A percentile compares a stretch with the other conserved stretches of the same genome.
Conservation (phyloP, 2,113 vertebrate genomes). For the Trichomycterus rosablanca region DNA sequence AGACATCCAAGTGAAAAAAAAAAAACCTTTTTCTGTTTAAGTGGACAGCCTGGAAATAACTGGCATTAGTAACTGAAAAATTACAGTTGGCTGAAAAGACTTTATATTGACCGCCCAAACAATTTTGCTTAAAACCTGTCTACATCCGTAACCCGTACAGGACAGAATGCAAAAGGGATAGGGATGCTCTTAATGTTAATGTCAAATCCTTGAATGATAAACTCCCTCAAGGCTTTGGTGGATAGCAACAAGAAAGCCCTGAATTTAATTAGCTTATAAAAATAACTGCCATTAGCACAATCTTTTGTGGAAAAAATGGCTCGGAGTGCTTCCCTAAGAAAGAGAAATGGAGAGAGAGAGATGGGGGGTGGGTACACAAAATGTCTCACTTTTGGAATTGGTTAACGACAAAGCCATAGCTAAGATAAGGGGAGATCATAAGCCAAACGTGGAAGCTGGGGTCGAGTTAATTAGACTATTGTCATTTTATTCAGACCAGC, state of each 20-base stretch:
- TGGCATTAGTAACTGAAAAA: too few relatives aligned
- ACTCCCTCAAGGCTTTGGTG: conserved; percentile 46
- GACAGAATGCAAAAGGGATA: neutral
- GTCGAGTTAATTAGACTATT: conserved; percentile 78
- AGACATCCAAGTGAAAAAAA: too few relatives aligned
- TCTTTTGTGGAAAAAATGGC: conserved; percentile 50
- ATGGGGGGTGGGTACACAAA: conserved; percentile 29
- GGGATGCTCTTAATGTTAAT: conserved; percentile 56
- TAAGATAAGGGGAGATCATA: conserved; percentile 56
- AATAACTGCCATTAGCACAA: conserved; percentile 72
- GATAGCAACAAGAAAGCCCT: conserved; percentile 44
- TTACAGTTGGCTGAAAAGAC: too few relatives aligned
- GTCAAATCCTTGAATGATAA: conserved; percentile 47
- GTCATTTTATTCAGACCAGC: conserved; percentile 75
- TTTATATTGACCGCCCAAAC: too few relatives aligned
- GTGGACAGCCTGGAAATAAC: too few relatives aligned
- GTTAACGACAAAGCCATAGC: conserved; percentile 63
- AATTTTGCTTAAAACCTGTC: too few relatives aligned
- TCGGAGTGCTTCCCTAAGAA: conserved; percentile 50
- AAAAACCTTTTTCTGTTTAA: too few relatives aligned
- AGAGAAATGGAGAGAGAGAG: conserved; percentile 5
- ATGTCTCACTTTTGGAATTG: conserved; percentile 55
- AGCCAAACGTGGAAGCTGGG: conserved; percentile 63
- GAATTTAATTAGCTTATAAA: conserved; percentile 74
- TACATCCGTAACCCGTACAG: too few relatives aligned